Evolutionary conservation across 2,797 vertebrate genomes (phyloP).

Genomic region (Agapornis canus): DNA sequence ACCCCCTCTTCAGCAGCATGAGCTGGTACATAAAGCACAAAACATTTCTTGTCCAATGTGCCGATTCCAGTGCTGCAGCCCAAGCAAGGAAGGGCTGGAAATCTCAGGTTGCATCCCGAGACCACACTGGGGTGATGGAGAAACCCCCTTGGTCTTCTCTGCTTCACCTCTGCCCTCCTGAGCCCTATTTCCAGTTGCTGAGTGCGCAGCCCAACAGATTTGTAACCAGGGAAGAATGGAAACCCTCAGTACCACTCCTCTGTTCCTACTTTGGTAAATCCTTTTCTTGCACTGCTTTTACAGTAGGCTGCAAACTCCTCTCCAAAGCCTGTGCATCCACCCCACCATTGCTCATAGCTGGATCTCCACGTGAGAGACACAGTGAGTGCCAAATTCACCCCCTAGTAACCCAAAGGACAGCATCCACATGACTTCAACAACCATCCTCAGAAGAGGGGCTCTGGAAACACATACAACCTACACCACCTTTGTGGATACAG

Average conservation of each 20-base stretch:
- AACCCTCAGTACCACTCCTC: neutral
- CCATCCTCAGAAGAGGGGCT: neutral
- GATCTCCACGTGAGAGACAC: fast-evolving
- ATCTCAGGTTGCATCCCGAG: neutral
- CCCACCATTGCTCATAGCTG: neutral
- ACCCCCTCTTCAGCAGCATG: neutral
- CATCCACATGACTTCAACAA: neutral
- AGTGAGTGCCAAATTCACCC: fast-evolving
- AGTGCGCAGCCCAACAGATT: neutral
- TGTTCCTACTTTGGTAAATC: neutral
- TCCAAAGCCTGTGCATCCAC: neutral
- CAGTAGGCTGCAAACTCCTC: neutral
- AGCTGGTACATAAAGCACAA: neutral
- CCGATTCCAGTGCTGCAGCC: neutral
- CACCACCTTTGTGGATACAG: fast-evolving
- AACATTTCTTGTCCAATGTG: fast-evolving
- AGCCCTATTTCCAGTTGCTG: neutral
- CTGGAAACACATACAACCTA: neutral
- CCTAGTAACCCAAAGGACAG: fast-evolving
- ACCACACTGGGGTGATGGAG: neutral
- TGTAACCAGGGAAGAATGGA: fast-evolving
- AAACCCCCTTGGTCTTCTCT: fast-evolving
- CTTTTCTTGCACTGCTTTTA: neutral
- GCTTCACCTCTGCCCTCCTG: neutral
- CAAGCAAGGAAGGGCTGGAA: neutral